These are phyloP conservation scores for Orchesella cincta DNA, from an alignment of 1,140 invertebrate species.

Conservation along the genomic window DNA sequence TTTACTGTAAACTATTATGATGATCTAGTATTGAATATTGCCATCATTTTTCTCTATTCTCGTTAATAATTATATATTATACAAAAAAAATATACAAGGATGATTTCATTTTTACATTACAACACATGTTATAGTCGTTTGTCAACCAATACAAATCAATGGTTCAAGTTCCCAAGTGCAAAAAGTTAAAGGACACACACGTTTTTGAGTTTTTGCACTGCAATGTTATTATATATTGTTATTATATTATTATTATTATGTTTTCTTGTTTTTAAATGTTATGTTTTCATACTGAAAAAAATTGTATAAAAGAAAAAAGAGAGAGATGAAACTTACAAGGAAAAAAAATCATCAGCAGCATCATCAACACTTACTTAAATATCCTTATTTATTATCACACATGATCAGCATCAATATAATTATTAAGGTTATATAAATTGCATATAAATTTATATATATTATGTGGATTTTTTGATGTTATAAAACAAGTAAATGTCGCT, in stretches of 20 bases:
- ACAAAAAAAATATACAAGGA: background rate
- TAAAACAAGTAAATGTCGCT: background rate
- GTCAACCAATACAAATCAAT: slow-evolving; percentile 44
- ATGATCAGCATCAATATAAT: background rate
- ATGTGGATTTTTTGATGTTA: background rate
- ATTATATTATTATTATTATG: slow-evolving; percentile 12
- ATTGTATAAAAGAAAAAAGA: too few relatives aligned
- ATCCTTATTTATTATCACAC: slow-evolving; percentile 7
- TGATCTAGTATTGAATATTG: too few relatives aligned
- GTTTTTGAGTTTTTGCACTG: slow-evolving; percentile 26
- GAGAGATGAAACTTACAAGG: too few relatives aligned
- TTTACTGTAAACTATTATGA: background rate
- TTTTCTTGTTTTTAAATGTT: slow-evolving; percentile 27
- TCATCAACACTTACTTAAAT: too few relatives aligned
- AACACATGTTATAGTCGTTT: slow-evolving; percentile 26
- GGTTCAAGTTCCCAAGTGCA: slow-evolving; percentile 52
- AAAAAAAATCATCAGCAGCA: too few relatives aligned
- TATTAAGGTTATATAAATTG: background rate
- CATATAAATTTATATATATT: background rate
- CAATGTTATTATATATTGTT: slow-evolving; percentile 10
- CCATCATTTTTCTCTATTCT: too few relatives aligned
- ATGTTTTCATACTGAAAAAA: background rate
- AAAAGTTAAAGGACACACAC: too few relatives aligned
- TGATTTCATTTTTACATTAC: slow-evolving; percentile 6
- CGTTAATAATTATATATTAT: background rate